phyloP scores from a whole-genome alignment of 2,113 vertebrate genomes.

The Neoarius graeffei region DNA sequence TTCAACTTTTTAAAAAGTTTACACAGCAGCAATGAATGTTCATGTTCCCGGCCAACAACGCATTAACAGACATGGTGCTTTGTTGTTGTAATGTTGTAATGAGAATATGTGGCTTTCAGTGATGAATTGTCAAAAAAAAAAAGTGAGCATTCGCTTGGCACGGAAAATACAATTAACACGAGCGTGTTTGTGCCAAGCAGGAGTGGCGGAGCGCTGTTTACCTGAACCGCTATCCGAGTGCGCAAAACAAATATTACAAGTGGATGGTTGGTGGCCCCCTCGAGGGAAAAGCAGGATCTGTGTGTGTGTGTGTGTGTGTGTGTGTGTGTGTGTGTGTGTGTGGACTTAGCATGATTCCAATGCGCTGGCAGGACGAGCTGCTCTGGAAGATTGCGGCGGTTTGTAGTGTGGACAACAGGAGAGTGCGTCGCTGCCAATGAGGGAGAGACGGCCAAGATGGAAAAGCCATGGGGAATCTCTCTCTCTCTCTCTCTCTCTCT shows the following conservation, averaged over 20 bases:
- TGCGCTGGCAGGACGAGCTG: slow-evolving; percentile 53
- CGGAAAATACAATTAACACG: slow-evolving; percentile 70
- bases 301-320: slow-evolving; percentile 37
- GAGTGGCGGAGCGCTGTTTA: slow-evolving; percentile 67
- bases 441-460: slow-evolving; percentile 59
- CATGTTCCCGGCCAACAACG: not conserved
- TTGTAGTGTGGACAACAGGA: slow-evolving; percentile 67
- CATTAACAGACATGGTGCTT: slow-evolving; percentile 18
- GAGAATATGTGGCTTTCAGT: slow-evolving; percentile 40
- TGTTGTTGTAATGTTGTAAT: slow-evolving; percentile 21
- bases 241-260: slow-evolving; percentile 59
- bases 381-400: slow-evolving; percentile 51
- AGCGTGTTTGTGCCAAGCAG: slow-evolving; percentile 65
- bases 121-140: slow-evolving; percentile 38
- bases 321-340: slow-evolving; percentile 34
- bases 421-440: slow-evolving; percentile 54
- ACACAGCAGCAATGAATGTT: not conserved
- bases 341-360: slow-evolving; percentile 57
- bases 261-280: slow-evolving; percentile 60
- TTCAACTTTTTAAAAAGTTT: not conserved
- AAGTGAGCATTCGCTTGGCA: slow-evolving; percentile 66
- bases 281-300: slow-evolving; percentile 38
- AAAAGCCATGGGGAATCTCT: slow-evolving; percentile 16
- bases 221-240: slow-evolving; percentile 58
- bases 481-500: not conserved